Evolutionary conservation across 2,797 vertebrate genomes (phyloP), one percentile per base, ranked within the genome.

Genomic region (Brachymystax lenok): DNA sequence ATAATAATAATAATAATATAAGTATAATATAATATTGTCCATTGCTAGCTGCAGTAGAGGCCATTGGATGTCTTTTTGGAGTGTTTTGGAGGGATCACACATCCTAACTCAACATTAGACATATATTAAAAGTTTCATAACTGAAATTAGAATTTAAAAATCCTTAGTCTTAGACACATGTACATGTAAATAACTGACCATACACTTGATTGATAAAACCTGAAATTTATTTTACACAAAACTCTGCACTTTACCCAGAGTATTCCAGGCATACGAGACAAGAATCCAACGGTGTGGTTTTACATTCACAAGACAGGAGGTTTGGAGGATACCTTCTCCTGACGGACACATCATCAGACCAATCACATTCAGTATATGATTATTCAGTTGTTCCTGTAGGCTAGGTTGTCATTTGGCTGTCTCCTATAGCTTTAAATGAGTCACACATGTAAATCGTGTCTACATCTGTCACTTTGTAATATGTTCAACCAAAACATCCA

Each of bases 231-330:
- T 85, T 73, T 74, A 73, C 56, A 51, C 64, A 74, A 76, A 16
- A 79, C 63, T 35, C 52, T 78, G 77, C 69, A 80, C 30, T 35
- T 35, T 7, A 35, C 35, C 35, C 66, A 73, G 64, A 64, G 16
- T 19, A 40, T 70, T 77, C 68, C 90, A 92, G 92, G 91, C 91
- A 93, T 91, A 85, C 10, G 79, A 84, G 85, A 88, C 89, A 81
- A 87, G 33, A 90, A 82, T 86, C 90, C 91, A 90, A 90, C 90
- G 92, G 91, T 90, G 91, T 84, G n/a, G 82, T 21, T 61, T 61
- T 92, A 91, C 88, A 92, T 84, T 77, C 71, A 75, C 75, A 87
- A 84, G 30, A 77, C 69, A 69, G 35, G 51, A 61, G 28, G 54
- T 13, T 40, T 5, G 33, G n/a, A 46, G 33, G 70, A 54, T 19